Conservation (phyloP, 2,888 invertebrate species). For the Phaedon cochleariae region DNA sequence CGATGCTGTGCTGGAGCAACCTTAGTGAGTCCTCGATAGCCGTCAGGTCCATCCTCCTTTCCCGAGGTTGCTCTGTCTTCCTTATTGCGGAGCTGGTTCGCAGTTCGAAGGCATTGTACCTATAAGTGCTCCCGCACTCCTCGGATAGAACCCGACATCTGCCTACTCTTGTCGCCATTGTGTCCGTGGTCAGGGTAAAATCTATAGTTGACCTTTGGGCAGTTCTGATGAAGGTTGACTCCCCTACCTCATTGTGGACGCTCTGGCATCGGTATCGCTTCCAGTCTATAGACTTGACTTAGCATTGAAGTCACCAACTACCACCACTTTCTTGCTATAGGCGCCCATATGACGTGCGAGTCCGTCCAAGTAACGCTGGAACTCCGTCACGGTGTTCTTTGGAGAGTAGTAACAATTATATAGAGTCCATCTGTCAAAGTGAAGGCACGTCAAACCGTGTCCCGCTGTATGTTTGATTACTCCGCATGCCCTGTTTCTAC, state of each 20-base stretch:
- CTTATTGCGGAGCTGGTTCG: neutral
- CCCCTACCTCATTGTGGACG: neutral
- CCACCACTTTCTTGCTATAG: neutral
- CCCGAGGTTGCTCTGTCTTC: neutral
- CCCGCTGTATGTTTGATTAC: neutral
- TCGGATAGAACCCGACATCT: neutral
- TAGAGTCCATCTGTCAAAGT: neutral
- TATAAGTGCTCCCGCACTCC: too few species aligned
- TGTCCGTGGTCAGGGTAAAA: slow-evolving; percentile 3
- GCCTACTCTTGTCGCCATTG: neutral
- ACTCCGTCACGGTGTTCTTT: neutral
- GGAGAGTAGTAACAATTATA: slow-evolving; percentile 19
- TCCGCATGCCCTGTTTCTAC: slow-evolving; percentile 2
- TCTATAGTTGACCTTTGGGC: slow-evolving; percentile 12
- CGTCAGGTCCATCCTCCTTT: neutral
- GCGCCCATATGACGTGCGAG: neutral
- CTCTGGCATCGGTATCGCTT: neutral
- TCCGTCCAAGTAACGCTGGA: neutral
- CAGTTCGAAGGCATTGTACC: neutral
- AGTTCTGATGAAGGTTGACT: neutral
- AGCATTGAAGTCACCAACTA: slow-evolving; percentile 5
- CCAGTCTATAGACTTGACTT: slow-evolving; percentile 21
- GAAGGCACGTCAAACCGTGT: neutral
- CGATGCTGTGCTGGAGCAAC: neutral
- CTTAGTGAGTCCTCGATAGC: neutral